Evolutionary conservation across 2,113 vertebrate genomes (phyloP).

Genomic region (Peromyscus polionotus): DNA sequence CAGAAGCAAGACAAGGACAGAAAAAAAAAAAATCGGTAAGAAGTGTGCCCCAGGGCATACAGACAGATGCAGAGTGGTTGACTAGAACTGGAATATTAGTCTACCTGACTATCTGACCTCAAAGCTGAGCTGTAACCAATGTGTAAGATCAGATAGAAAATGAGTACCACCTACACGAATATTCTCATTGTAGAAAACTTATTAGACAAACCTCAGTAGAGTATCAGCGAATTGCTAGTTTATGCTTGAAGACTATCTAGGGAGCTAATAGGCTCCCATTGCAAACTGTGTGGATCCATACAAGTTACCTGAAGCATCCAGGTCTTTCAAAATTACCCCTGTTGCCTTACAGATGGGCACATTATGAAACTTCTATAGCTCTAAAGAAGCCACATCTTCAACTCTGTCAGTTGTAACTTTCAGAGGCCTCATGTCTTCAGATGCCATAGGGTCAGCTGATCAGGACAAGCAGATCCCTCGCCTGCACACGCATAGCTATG

Average conservation of each 20-base stretch:
- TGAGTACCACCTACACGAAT: neutral
- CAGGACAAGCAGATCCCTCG: neutral
- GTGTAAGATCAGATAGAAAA: conserved; percentile 8
- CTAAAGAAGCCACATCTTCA: neutral
- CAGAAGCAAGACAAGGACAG: neutral
- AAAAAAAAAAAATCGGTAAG: neutral
- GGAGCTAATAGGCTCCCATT: neutral
- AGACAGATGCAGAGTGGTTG: neutral
- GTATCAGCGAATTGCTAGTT: neutral
- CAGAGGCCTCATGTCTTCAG: neutral
- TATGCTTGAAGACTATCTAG: neutral
- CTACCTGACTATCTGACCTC: neutral
- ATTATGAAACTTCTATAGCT: neutral
- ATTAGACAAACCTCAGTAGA: neutral
- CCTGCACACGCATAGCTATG: neutral
- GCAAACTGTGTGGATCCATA: neutral
- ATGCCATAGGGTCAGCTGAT: neutral
- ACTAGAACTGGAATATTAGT: neutral
- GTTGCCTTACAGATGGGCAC: neutral
- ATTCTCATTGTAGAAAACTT: neutral
- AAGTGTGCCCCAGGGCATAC: neutral
- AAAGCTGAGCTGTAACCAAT: neutral
- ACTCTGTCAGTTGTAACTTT: neutral
- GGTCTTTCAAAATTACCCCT: neutral
- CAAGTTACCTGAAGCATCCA: neutral